Conservation (phyloP, 2,113 vertebrate species). For the Bambusicola thoracicus region DNA sequence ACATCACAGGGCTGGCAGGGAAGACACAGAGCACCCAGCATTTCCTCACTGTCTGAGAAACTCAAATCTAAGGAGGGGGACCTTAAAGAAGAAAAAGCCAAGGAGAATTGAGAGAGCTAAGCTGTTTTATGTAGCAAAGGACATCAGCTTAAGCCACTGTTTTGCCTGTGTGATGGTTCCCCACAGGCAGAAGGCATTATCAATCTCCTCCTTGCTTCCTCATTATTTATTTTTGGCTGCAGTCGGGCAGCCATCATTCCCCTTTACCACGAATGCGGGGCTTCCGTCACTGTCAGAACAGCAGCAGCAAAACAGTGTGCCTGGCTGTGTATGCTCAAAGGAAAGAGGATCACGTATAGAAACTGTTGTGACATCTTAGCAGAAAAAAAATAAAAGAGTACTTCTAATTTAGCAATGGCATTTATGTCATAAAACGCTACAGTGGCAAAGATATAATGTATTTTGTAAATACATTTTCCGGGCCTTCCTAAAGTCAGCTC, state of each 20-base stretch:
- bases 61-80: background rate
- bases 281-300: background rate
- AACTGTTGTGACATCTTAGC: background rate
- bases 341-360: background rate
- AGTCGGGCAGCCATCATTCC: background rate
- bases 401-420: background rate
- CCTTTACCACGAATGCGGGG: slow-evolving; percentile 2
- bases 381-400: background rate
- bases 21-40: background rate
- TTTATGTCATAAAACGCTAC: background rate
- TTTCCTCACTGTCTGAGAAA: background rate
- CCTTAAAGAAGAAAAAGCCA: background rate
- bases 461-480: slow-evolving; percentile 3
- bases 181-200: background rate
- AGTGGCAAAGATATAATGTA: background rate
- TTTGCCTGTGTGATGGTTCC: background rate
- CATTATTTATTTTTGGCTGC: slow-evolving; percentile 40
- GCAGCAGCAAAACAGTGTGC: background rate
- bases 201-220: slow-evolving; percentile 43
- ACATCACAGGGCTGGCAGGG: background rate
- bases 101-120: background rate
- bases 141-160: background rate
- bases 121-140: background rate
- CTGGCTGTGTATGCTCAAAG: background rate
- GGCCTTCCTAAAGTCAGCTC: background rate